These are phyloP conservation scores for Cantharis flavilabris DNA, from an alignment of 2,888 invertebrate species.

Conservation along the genomic window DNA sequence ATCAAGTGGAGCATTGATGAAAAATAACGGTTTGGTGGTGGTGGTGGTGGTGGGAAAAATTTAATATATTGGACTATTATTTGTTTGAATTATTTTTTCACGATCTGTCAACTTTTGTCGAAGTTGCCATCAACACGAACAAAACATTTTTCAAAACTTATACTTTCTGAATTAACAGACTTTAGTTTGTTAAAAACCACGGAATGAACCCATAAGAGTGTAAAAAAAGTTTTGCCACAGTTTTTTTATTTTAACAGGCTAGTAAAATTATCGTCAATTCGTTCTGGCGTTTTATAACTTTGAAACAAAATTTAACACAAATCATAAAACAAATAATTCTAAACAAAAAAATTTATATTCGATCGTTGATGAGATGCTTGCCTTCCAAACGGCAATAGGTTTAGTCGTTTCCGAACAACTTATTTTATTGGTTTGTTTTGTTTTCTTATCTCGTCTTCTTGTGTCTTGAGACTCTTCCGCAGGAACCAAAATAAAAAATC, in stretches of 20 bases:
- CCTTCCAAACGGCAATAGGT: constrained; percentile 16
- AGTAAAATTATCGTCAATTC: neutral
- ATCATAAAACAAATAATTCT: neutral
- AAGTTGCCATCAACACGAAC: neutral
- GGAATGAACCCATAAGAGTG: neutral
- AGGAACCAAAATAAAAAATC: constrained; percentile 28
- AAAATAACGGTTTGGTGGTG: neutral
- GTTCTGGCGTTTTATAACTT: neutral
- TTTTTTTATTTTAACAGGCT: neutral
- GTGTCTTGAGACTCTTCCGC: constrained; percentile 11
- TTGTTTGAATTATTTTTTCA: neutral
- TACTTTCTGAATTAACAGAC: neutral
- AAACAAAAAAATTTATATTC: constrained; percentile 1
- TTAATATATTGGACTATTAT: neutral
- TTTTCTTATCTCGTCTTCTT: constrained; percentile 27
- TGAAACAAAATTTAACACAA: neutral
- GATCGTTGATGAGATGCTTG: constrained; percentile 11
- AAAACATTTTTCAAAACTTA: neutral
- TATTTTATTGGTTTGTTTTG: constrained; percentile 37
- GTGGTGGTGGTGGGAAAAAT: neutral
- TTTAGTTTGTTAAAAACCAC: neutral
- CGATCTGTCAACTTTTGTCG: neutral
- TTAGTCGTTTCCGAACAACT: constrained; percentile 26
- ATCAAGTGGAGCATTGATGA: neutral
- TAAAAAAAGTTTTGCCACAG: neutral